Conservation (phyloP, 2,113 vertebrate genomes). For the Myiagra hebetior region DNA sequence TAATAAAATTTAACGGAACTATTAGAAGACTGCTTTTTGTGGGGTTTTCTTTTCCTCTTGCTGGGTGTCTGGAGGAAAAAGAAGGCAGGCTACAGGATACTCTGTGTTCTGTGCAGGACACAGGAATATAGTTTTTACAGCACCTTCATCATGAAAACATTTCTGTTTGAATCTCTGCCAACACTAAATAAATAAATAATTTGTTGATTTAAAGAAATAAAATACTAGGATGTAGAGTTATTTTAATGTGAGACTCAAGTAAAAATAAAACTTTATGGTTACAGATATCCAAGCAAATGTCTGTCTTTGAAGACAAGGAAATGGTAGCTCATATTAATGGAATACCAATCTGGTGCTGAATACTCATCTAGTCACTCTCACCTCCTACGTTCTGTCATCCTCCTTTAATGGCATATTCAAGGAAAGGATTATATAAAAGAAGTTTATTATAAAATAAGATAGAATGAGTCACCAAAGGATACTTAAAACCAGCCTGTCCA, state of each 20-base stretch:
- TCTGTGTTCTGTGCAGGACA: not conserved
- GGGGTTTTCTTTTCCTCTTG: not conserved
- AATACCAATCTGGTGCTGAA: conserved; percentile 24
- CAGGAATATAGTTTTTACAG: not conserved
- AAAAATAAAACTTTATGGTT: conserved; percentile 13
- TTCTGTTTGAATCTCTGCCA: not conserved
- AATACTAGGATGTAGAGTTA: not conserved
- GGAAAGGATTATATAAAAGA: conserved; percentile 48
- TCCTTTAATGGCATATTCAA: conserved; percentile 51
- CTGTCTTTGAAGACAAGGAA: conserved; percentile 4
- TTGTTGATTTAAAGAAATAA: not conserved
- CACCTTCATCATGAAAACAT: not conserved
- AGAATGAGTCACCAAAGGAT: conserved; percentile 58
- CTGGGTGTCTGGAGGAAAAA: not conserved
- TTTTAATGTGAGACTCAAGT: not conserved
- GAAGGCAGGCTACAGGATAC: not conserved
- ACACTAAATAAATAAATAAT: not conserved
- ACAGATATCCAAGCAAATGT: not conserved
- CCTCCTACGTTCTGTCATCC: conserved; percentile 48
- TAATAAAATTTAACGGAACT: not conserved
- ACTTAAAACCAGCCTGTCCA: conserved; percentile 40
- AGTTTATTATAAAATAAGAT: conserved; percentile 62
- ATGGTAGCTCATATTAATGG: conserved; percentile 26
- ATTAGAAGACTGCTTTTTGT: not conserved
- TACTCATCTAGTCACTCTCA: conserved; percentile 40